These are phyloP conservation scores for Danio jaintianensis DNA, from an alignment of 2,797 vertebrate species.

Conservation along the genomic window DNA sequence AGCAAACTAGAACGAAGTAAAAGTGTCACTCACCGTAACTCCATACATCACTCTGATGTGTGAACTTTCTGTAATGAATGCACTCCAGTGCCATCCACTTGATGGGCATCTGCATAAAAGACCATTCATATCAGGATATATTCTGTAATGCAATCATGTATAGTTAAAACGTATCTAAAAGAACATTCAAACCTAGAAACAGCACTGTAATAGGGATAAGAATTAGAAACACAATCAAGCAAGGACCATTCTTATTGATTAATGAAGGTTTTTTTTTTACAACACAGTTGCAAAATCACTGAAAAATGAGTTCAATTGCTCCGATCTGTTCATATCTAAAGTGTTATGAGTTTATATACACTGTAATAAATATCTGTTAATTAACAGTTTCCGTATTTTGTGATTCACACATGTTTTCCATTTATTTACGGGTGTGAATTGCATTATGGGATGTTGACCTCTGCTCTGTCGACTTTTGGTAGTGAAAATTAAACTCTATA, in stretches of 20 bases:
- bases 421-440: no score
- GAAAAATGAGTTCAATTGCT: neutral
- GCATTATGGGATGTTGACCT: no score
- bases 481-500: no score
- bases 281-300: neutral
- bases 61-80: slow-evolving; percentile 98
- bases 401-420: no score
- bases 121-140: slow-evolving; percentile 18
- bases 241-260: slow-evolving; percentile 2
- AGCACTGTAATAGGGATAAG: neutral
- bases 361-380: no score
- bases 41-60: slow-evolving; percentile 99
- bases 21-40: slow-evolving; percentile 87
- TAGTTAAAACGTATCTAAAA: neutral
- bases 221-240: slow-evolving; percentile 9
- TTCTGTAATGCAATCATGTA: slow-evolving; percentile 19
- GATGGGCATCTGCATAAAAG: slow-evolving; percentile 88
- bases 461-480: no score
- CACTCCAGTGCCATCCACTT: slow-evolving; percentile 99
- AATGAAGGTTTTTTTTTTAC: neutral
- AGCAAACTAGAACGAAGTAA: neutral
- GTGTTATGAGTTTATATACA: neutral
- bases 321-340: neutral
- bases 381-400: no score
- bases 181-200: no score